Evolutionary conservation across 2,113 vertebrate genomes (phyloP).

Genomic region (Nematolebias whitei): DNA sequence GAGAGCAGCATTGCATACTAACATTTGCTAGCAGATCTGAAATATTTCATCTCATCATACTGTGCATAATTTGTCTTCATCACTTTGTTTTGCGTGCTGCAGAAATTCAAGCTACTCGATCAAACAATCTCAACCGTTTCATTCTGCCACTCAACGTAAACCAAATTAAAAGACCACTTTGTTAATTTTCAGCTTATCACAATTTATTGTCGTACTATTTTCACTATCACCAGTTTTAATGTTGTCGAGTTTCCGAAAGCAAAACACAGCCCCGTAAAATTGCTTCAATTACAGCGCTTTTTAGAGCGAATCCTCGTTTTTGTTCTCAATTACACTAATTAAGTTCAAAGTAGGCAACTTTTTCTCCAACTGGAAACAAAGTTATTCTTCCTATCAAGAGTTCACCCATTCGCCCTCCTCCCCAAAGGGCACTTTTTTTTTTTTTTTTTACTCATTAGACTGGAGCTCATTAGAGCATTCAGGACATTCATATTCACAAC

Average conservation of each 20-base stretch:
- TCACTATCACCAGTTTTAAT: background rate
- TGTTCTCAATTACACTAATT: slow-evolving; percentile 12
- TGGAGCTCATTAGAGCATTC: slow-evolving; percentile 25
- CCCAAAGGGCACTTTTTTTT: slow-evolving; percentile 10
- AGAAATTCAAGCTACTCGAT: no score
- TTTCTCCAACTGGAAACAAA: slow-evolving; percentile 19
- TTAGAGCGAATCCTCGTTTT: background rate
- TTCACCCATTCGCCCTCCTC: slow-evolving; percentile 11
- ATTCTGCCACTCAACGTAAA: no score
- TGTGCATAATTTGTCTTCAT: no score
- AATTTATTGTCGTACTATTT: background rate
- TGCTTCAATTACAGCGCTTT: background rate
- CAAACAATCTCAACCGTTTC: no score
- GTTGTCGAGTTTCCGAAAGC: background rate
- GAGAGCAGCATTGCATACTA: no score
- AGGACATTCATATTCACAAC: slow-evolving; percentile 28
- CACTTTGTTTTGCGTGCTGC: no score
- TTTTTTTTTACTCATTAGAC: slow-evolving; percentile 27
- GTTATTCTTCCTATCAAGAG: slow-evolving; percentile 6
- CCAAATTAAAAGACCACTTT: no score
- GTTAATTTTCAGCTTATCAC: no score
- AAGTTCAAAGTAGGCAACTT: slow-evolving; percentile 9
- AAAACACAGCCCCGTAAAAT: slow-evolving; percentile 15
- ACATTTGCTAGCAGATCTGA: no score
- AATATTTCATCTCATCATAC: no score